Evolutionary conservation across 2,888 invertebrate species (phyloP).

Genomic region (Rhagium mordax): DNA sequence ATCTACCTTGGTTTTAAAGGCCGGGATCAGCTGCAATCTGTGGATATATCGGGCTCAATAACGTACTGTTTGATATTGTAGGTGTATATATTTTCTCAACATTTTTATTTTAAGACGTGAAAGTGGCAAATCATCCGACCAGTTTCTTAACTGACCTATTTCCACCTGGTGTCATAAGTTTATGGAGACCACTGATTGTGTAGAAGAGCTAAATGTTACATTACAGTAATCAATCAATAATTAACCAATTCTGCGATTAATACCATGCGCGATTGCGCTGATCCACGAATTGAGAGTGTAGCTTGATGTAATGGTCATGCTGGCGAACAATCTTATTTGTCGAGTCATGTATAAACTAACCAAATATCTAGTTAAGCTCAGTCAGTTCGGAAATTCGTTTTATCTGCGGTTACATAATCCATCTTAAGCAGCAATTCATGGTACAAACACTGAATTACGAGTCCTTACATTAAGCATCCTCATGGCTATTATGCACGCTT

Average conservation of each 20-base stretch:
- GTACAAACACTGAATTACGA: not conserved
- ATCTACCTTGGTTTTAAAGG: too few relatives aligned
- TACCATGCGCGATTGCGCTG: not conserved
- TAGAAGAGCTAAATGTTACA: not conserved
- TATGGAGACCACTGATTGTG: not conserved
- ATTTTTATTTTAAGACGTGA: too few relatives aligned
- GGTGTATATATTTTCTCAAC: too few relatives aligned
- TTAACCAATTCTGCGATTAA: not conserved
- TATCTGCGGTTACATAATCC: not conserved
- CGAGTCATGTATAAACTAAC: not conserved
- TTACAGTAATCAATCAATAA: not conserved
- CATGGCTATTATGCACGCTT: not conserved
- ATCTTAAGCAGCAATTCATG: not conserved
- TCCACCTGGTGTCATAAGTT: not conserved
- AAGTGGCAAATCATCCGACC: not conserved
- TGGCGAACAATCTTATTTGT: not conserved
- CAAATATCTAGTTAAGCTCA: not conserved
- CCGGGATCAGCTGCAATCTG: too few relatives aligned
- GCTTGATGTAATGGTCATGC: not conserved
- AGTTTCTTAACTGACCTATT: not conserved
- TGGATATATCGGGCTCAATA: too few relatives aligned
- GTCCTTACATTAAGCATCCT: not conserved
- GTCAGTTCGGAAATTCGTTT: not conserved
- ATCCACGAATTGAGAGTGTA: not conserved
- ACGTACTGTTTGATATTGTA: too few relatives aligned